A percentile compares a stretch with the other conserved stretches of the same genome.
Evolutionary conservation across 2,113 vertebrate genomes (phyloP).

Genomic region (Tragelaphus strepsiceros): DNA sequence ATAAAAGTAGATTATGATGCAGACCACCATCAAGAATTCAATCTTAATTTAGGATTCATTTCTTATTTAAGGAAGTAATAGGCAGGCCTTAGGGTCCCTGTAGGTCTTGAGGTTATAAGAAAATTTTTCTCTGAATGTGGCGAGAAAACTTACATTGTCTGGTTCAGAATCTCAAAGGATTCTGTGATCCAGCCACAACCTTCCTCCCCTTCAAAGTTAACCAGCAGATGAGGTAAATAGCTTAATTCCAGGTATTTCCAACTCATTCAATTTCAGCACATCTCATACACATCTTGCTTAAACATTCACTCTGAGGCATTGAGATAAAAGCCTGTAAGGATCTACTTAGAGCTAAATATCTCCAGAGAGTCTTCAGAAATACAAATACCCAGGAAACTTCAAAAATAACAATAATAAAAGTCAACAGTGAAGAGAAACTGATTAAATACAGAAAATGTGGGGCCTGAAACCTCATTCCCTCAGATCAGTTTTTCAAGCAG

Average conservation of each 20-base stretch:
- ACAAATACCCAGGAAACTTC: background rate
- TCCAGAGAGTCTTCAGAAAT: background rate
- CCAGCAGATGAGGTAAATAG: background rate
- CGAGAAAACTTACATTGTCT: background rate
- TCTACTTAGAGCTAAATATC: background rate
- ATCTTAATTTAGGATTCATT: background rate
- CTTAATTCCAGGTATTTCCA: background rate
- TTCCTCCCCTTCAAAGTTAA: background rate
- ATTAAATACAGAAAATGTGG: background rate
- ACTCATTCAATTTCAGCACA: background rate
- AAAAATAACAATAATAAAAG: background rate
- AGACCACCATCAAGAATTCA: background rate
- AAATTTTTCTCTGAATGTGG: background rate
- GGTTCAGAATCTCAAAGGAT: background rate
- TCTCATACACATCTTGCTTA: background rate
- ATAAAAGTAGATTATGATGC: background rate
- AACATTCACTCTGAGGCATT: background rate
- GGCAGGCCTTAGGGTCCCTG: background rate
- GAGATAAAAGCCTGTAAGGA: background rate
- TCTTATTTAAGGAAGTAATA: background rate
- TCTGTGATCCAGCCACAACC: background rate
- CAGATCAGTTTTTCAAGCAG: background rate
- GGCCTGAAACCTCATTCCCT: background rate
- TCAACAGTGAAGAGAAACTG: background rate
- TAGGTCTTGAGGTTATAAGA: background rate